These are phyloP conservation scores for Neoaliturus tenellus DNA, from an alignment of 2,888 invertebrate species.

Conservation along the genomic window DNA sequence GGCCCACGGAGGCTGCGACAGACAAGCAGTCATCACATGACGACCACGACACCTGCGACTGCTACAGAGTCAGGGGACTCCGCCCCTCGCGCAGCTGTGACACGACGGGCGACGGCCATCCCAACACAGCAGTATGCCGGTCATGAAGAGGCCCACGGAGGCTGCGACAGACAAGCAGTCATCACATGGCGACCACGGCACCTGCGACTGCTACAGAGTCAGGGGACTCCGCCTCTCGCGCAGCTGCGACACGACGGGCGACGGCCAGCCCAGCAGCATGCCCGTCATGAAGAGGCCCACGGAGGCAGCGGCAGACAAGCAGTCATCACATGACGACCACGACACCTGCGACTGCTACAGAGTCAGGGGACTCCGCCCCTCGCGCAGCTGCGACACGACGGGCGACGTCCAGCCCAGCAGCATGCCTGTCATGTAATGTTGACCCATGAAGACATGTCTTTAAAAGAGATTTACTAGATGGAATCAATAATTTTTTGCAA, in stretches of 20 bases:
- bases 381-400: conserved; percentile 58
- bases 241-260: conserved; percentile 60
- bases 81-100: conserved; percentile 53
- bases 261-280: conserved; percentile 62
- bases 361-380: conserved; percentile 31
- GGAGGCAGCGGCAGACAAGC: conserved; percentile 23
- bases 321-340: conserved; percentile 28
- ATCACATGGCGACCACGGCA: conserved; percentile 43
- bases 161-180: conserved; percentile 24
- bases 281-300: conserved; percentile 59
- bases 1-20: conserved; percentile 40
- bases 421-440: conserved; percentile 60
- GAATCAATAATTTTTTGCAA: too few species aligned
- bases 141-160: conserved; percentile 54
- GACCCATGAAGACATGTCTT: too few species aligned
- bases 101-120: conserved; percentile 62
- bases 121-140: conserved; percentile 59
- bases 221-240: conserved; percentile 22
- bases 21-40: conserved; percentile 3
- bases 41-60: not conserved
- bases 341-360: conserved; percentile 47
- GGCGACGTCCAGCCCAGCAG: conserved; percentile 62
- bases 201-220: conserved; percentile 40
- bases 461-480: too few species aligned
- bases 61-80: not conserved